Evolutionary conservation across 2,797 vertebrate genomes (phyloP).

Genomic region (Leucoraja ocellata): DNA sequence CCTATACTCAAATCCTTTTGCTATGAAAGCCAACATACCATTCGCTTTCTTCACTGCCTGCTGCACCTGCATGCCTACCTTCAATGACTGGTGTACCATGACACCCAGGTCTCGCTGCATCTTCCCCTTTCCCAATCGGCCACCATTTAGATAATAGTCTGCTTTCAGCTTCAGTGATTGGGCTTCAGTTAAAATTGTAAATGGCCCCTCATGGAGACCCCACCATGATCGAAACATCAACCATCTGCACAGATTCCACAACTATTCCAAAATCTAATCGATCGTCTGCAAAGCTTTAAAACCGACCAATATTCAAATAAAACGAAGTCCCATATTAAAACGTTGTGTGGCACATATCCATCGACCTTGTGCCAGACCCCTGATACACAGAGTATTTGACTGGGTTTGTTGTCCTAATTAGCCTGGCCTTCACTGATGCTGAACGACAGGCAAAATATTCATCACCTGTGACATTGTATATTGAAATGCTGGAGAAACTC

Average conservation of each 20-base stretch:
- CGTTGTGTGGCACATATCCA: background rate
- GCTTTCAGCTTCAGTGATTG: too few species aligned
- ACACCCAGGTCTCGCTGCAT: too few species aligned
- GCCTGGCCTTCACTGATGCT: slow-evolving; percentile 55
- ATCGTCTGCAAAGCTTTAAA: background rate
- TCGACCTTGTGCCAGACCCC: slow-evolving; percentile 23
- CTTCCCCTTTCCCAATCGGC: too few species aligned
- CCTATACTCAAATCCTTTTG: too few species aligned
- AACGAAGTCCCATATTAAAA: background rate
- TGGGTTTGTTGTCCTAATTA: slow-evolving; percentile 62
- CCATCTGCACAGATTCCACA: background rate
- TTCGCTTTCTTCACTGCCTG: too few species aligned
- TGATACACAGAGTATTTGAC: slow-evolving; percentile 53
- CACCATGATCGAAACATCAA: background rate
- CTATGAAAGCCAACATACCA: too few species aligned
- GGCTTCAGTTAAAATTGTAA: too few species aligned
- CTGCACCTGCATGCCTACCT: too few species aligned
- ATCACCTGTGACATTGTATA: slow-evolving; percentile 54
- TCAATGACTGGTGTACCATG: too few species aligned
- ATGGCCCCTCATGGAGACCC: too few species aligned
- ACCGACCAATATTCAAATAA: background rate
- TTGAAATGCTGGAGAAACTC: too few species aligned
- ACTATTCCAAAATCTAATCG: background rate
- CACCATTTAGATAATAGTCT: too few species aligned
- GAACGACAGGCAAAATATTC: slow-evolving; percentile 55